Base-by-base conservation (phyloP, 2,888 invertebrate genomes). In the Tetheella fluctuosa region DNA sequence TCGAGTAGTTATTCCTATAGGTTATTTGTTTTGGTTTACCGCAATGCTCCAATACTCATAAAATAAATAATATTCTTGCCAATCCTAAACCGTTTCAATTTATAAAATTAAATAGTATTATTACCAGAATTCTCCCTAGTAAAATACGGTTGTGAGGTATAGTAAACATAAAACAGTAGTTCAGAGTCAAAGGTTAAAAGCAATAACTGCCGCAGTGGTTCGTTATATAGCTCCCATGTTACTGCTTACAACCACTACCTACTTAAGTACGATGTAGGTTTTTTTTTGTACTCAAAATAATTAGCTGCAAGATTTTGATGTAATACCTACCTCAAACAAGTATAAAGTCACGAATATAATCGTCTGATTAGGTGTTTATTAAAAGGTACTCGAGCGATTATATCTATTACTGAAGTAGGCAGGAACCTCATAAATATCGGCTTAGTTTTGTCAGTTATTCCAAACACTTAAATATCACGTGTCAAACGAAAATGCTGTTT, bases 141-240 rank as follows among this genome's bases (percentile, higher is more conserved):
- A 37, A 37, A 37, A 37, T 37, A 10, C 42, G 42, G 42, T 17
- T 42, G 17, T 39, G 7, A 30, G 10, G 30, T 39, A 39, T 15
- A n/a, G 34, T n/a, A 42, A 42, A 7, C 42, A 6, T 42, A 17
- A 39, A 42, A 42, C 42, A 42, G 42, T 42, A 42, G 42, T 42
- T n/a, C 42, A 4, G 42, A n/a, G 42, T 42, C 42, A 42, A 42
- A 42, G 42, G 42, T 42, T 42, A 17, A 17, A 42, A 10, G 42
- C 42, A 42, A 42, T 42, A 42, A 42, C 42, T 17, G 42, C 17
- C 17, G 42, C 42, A 5, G 42, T 54, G 59, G 56, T 65, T 63
- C 70, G 73, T 76, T 74, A 68, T 63, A 73, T 67, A n/a, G 66
- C 61, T 37, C 48, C 67, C 42, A 17, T 17, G 17, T 42, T 42